These are phyloP conservation scores for Myodes glareolus DNA, from an alignment of 2,113 vertebrate genomes.

Conservation along the genomic window DNA sequence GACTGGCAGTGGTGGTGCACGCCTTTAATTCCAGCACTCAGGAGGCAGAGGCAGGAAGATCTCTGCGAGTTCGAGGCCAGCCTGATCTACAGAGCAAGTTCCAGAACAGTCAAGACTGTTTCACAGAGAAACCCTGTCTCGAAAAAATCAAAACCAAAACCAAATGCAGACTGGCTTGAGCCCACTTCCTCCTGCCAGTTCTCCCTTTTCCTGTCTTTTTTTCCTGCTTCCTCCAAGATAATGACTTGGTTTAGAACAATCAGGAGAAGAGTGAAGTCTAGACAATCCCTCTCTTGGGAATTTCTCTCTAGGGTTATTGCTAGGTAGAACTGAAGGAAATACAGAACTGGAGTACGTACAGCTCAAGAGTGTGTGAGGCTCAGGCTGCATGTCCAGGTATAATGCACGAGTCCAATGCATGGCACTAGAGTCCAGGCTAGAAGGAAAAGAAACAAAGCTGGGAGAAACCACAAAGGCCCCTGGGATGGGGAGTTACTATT, in stretches of 20 bases:
- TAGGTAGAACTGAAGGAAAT: background rate
- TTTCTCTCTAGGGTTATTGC: background rate
- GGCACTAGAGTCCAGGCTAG: background rate
- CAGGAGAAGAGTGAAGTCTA: background rate
- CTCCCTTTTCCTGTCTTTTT: background rate
- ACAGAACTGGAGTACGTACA: background rate
- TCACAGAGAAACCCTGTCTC: too few relatives aligned
- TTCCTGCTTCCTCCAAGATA: background rate
- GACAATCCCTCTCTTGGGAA: background rate
- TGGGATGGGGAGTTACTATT: conserved; percentile 41
- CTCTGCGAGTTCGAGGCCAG: too few relatives aligned
- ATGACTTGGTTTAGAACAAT: background rate
- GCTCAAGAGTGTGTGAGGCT: background rate
- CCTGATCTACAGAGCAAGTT: too few relatives aligned
- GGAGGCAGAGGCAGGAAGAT: too few relatives aligned
- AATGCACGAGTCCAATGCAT: background rate
- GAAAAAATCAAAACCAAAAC: too few relatives aligned
- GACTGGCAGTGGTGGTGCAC: background rate
- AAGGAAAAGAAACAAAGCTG: background rate
- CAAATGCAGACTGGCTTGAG: background rate
- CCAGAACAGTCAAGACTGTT: too few relatives aligned
- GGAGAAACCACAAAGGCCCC: conserved; percentile 11
- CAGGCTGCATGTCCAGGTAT: background rate
- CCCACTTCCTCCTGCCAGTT: background rate
- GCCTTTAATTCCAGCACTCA: too few relatives aligned